Evolutionary conservation across 1,140 invertebrate genomes (phyloP).

Genomic region (Pseudomyrmex sp.): DNA sequence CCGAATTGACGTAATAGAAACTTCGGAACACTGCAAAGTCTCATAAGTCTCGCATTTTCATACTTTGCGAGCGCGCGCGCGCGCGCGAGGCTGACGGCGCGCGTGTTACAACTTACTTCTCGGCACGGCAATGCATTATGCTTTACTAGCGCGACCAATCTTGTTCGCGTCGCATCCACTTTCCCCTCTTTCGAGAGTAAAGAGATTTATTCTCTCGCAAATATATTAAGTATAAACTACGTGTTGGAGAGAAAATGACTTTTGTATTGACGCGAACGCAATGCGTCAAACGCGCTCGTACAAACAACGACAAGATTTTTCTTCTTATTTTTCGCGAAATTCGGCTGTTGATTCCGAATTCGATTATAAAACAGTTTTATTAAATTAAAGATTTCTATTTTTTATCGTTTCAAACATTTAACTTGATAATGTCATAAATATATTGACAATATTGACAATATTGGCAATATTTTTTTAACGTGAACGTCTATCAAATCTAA

Average conservation of each 20-base stretch:
- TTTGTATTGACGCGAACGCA: background rate
- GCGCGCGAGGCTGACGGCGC: background rate
- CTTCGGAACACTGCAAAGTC: constrained; percentile 37
- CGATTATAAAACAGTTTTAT: too few species aligned
- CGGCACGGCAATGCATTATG: constrained; percentile 15
- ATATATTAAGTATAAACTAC: constrained; percentile 33
- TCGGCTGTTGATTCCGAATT: background rate
- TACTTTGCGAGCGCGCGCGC: constrained; percentile 9
- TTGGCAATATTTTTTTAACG: too few species aligned
- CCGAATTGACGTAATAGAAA: constrained; percentile 54
- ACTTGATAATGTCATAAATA: too few species aligned
- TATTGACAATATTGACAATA: too few species aligned
- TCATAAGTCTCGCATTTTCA: constrained; percentile 43
- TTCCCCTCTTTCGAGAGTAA: background rate
- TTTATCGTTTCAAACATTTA: too few species aligned
- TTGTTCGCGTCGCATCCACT: constrained; percentile 3
- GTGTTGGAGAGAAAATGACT: background rate
- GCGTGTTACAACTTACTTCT: constrained; percentile 27
- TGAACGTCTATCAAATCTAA: background rate
- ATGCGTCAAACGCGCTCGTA: background rate
- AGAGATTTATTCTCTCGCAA: background rate
- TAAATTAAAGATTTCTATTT: too few species aligned
- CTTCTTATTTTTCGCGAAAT: background rate
- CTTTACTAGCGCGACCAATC: constrained; percentile 25
- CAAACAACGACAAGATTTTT: background rate